Evolutionary conservation across 1,140 invertebrate genomes (phyloP).

Genomic region (Archivesica marissinica): DNA sequence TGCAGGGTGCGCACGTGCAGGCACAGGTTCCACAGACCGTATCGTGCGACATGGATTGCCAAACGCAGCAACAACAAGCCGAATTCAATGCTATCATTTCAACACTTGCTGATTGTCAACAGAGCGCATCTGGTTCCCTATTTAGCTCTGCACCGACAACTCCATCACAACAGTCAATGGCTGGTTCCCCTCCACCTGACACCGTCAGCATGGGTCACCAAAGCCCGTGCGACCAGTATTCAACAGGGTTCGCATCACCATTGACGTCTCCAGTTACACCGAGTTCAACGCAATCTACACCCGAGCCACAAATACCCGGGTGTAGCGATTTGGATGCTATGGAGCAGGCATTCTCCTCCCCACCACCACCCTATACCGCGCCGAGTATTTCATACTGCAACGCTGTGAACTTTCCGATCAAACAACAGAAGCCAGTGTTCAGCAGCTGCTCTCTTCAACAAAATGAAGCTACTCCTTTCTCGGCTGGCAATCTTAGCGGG

Average conservation of each 20-base stretch:
- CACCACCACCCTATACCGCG: slow-evolving; percentile 78
- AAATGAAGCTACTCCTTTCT: slow-evolving; percentile 59
- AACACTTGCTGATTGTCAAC: slow-evolving; percentile 49
- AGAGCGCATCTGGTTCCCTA: slow-evolving; percentile 31
- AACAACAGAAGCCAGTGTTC: slow-evolving; percentile 82
- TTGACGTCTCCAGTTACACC: slow-evolving; percentile 67
- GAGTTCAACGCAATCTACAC: slow-evolving; percentile 76
- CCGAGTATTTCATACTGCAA: slow-evolving; percentile 66
- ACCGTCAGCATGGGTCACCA: slow-evolving; percentile 66
- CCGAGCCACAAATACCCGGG: slow-evolving; percentile 73
- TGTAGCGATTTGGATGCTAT: slow-evolving; percentile 60
- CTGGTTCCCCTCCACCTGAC: slow-evolving; percentile 67
- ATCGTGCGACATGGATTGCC: slow-evolving; percentile 41
- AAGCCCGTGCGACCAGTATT: slow-evolving; percentile 72
- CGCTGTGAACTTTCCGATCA: slow-evolving; percentile 74
- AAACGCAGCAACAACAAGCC: slow-evolving; percentile 45
- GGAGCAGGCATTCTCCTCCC: slow-evolving; percentile 69
- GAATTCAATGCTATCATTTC: slow-evolving; percentile 59
- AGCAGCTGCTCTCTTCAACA: slow-evolving; percentile 76
- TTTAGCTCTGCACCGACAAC: slow-evolving; percentile 72
- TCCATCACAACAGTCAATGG: slow-evolving; percentile 66
- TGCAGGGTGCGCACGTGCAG: slow-evolving; percentile 67
- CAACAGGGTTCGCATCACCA: slow-evolving; percentile 76
- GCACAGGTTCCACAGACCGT: slow-evolving; percentile 63
- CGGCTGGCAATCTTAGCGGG: slow-evolving; percentile 55